Percentiles rank a stretch among this genome's conserved stretches.
phyloP scores from a whole-genome alignment of 2,888 invertebrate species.

The Oxycera nigricornis region DNA sequence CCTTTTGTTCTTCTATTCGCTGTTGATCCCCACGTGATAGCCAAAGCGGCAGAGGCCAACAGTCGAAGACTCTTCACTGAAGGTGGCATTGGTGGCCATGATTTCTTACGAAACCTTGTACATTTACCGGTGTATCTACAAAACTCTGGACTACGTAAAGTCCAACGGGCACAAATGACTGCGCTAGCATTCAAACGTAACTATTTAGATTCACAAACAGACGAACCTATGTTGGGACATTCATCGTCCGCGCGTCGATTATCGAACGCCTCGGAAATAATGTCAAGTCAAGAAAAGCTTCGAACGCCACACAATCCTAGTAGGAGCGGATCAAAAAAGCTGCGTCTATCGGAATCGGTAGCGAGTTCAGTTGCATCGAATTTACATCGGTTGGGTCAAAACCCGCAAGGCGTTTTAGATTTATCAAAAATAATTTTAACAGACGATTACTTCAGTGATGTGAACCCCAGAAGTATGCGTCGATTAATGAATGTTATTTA shows the following conservation, averaged over 20 bases:
- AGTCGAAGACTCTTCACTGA: constrained; percentile 87
- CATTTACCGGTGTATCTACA: constrained; percentile 98
- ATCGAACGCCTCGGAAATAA: constrained; percentile 80
- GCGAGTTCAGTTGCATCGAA: constrained; percentile 92
- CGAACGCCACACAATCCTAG: constrained; percentile 57
- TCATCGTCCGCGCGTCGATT: constrained; percentile 77
- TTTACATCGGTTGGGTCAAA: constrained; percentile 77
- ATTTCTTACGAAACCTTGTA: constrained; percentile 93
- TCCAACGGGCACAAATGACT: constrained; percentile 85
- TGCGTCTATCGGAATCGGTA: constrained; percentile 85
- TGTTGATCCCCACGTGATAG: constrained; percentile 98
- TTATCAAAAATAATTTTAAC: constrained; percentile 85
- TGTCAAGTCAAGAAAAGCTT: constrained; percentile 84
- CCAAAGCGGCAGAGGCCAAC: constrained; percentile 93
- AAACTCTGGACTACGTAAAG: constrained; percentile 91
- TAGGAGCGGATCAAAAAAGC: constrained; percentile 72
- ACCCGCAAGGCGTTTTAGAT: constrained; percentile 65
- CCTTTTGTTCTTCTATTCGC: constrained; percentile 96
- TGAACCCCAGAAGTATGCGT: constrained; percentile 96
- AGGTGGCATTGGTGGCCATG: constrained; percentile 87
- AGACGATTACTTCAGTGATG: constrained; percentile 98
- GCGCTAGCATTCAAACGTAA: constrained; percentile 64
- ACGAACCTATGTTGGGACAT: constrained; percentile 58
- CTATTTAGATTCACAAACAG: constrained; percentile 57
- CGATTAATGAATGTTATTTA: constrained; percentile 97